Evolutionary conservation across 2,797 vertebrate species (phyloP).

Genomic region (Sebastes vulpes): DNA sequence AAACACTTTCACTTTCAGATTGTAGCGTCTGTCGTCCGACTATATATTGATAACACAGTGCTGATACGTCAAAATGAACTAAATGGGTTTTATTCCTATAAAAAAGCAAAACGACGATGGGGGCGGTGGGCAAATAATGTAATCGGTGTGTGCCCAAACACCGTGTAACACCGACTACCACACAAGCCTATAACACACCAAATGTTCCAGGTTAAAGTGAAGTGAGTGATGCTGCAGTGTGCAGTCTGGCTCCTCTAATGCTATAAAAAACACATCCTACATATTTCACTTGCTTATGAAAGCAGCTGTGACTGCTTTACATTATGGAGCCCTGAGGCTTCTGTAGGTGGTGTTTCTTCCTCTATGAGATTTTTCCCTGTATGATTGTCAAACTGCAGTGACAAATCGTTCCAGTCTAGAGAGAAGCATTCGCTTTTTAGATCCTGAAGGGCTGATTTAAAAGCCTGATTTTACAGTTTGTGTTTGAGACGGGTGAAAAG

Average conservation of each 20-base stretch:
- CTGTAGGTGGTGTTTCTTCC: background rate
- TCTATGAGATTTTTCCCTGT: background rate
- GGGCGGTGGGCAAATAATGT: no score
- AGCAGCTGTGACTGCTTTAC: background rate
- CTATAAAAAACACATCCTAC: background rate
- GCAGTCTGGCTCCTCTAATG: conserved; percentile 1
- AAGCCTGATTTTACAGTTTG: background rate
- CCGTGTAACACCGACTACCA: no score
- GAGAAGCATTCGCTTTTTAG: background rate
- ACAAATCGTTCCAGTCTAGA: background rate
- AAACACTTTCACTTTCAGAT: no score
- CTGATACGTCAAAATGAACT: no score
- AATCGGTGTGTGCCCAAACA: no score
- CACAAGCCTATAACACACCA: background rate
- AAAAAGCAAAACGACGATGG: no score
- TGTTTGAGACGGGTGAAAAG: background rate
- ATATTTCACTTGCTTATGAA: background rate
- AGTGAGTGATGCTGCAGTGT: background rate
- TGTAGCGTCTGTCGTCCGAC: no score
- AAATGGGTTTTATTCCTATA: no score
- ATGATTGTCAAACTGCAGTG: background rate
- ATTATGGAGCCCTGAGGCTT: background rate
- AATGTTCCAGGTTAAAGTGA: background rate
- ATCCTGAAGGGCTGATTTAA: background rate
- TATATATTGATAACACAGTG: no score